A percentile compares a stretch with the other conserved stretches of the same genome.
phyloP scores from a whole-genome alignment of 2,888 invertebrate species.

The Phanerotoma sp. region DNA sequence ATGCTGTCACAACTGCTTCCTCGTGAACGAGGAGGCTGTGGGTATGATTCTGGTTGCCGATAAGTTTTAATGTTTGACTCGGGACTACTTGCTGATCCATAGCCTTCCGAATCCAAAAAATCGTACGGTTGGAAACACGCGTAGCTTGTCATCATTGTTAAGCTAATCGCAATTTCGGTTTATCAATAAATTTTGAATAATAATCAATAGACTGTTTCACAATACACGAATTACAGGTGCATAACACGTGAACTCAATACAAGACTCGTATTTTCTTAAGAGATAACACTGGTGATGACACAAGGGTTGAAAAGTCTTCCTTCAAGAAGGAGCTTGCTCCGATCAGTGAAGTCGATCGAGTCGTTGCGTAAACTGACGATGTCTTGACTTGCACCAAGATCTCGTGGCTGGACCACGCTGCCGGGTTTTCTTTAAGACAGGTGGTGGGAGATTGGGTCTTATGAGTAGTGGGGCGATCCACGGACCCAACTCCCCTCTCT shows the following conservation, averaged over 20 bases:
- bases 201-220: not conserved
- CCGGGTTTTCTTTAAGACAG: slow-evolving; percentile 47
- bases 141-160: slow-evolving; percentile 38
- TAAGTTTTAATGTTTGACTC: slow-evolving; percentile 47
- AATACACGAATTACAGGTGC: slow-evolving; percentile 1
- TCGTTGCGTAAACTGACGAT: slow-evolving; percentile 53
- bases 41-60: slow-evolving; percentile 45
- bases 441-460: slow-evolving; percentile 35
- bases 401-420: slow-evolving; percentile 56
- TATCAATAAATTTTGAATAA: not conserved
- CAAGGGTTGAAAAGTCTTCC: not conserved
- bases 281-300: slow-evolving; percentile 17
- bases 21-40: slow-evolving; percentile 48
- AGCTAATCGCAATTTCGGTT: no score
- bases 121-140: slow-evolving; percentile 46
- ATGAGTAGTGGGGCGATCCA: slow-evolving; percentile 33
- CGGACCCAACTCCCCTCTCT: slow-evolving; percentile 20
- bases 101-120: slow-evolving; percentile 50
- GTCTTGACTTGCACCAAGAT: slow-evolving; percentile 43
- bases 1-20: slow-evolving; percentile 52
- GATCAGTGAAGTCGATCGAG: slow-evolving; percentile 42
- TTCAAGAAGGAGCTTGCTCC: not conserved
- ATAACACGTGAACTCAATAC: not conserved
- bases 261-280: no score
- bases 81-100: slow-evolving; percentile 52